phyloP scores from a whole-genome alignment of 2,797 vertebrate species.

The Epinephelus malabaricus region DNA sequence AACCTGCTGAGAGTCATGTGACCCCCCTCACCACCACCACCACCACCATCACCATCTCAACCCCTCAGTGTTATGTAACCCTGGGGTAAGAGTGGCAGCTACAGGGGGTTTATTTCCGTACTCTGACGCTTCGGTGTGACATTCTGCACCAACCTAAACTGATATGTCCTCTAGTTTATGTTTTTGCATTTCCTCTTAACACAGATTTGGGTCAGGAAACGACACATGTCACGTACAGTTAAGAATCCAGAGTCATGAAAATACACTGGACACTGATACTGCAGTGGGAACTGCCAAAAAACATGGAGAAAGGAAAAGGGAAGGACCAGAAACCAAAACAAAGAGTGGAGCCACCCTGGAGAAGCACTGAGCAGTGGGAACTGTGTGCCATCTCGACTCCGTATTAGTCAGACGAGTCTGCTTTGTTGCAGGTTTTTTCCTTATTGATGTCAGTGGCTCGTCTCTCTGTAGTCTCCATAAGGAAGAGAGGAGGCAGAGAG shows the following conservation, averaged over 20 bases:
- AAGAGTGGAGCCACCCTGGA: slow-evolving; percentile 23
- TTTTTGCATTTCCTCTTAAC: slow-evolving; percentile 45
- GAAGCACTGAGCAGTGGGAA: slow-evolving; percentile 17
- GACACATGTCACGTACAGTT: slow-evolving; percentile 8
- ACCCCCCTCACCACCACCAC: not conserved
- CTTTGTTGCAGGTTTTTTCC: slow-evolving; percentile 33
- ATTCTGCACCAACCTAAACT: slow-evolving; percentile 56
- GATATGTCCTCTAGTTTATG: slow-evolving; percentile 47
- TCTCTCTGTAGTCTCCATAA: slow-evolving; percentile 22
- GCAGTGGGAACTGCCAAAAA: slow-evolving; percentile 30
- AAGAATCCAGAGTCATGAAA: slow-evolving; percentile 21
- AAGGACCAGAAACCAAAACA: slow-evolving; percentile 44
- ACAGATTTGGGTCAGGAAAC: slow-evolving; percentile 11
- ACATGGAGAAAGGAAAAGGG: slow-evolving; percentile 51
- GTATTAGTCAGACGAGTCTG: slow-evolving; percentile 21
- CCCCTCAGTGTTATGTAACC: slow-evolving; percentile 64
- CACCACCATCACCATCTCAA: slow-evolving; percentile 11
- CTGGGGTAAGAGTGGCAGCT: slow-evolving; percentile 34
- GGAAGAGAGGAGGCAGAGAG: slow-evolving; percentile 19
- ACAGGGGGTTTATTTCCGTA: slow-evolving; percentile 59
- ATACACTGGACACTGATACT: slow-evolving; percentile 36
- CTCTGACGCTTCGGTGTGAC: slow-evolving; percentile 68
- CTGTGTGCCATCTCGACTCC: slow-evolving; percentile 14
- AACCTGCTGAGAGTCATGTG: slow-evolving; percentile 72
- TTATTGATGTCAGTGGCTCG: slow-evolving; percentile 41